Conservation (phyloP, 2,797 vertebrate genomes). For the Yasuhikotakia modesta region DNA sequence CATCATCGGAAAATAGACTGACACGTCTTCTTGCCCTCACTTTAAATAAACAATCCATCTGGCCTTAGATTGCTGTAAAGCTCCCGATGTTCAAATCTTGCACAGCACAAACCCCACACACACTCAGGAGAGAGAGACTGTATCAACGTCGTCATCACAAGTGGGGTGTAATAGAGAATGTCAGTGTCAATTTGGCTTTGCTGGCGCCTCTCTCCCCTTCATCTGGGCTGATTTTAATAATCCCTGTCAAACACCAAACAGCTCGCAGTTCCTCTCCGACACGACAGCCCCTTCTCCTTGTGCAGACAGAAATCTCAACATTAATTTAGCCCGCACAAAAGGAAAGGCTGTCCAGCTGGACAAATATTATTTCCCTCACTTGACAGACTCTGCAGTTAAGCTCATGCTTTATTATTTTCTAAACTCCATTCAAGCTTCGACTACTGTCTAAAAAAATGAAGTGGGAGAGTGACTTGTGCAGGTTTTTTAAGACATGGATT, state of each 20-base stretch:
- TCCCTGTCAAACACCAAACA: conserved; percentile 98
- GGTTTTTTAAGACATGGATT: conserved; percentile 81
- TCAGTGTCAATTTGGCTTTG: conserved; percentile 96
- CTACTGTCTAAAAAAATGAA: conserved; percentile 75
- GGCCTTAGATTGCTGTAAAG: conserved; percentile 46
- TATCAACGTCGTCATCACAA: conserved; percentile 92
- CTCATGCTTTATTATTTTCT: conserved; percentile 89
- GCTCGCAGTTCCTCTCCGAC: conserved; percentile 90
- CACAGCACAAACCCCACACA: conserved; percentile 29
- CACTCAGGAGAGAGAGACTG: conserved; percentile 54
- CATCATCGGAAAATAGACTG: conserved; percentile 51
- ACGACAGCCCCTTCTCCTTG: conserved; percentile 80
- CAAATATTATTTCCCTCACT: conserved; percentile 97
- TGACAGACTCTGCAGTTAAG: conserved; percentile 92
- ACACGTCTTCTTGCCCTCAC: conserved; percentile 67
- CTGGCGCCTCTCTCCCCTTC: conserved; percentile 86
- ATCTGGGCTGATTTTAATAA: conserved; percentile 98
- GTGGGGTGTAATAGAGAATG: conserved; percentile 94
- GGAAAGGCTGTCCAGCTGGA: conserved; percentile 95
- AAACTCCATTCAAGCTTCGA: conserved; percentile 51
- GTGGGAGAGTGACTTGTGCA: conserved; percentile 72
- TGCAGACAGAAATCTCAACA: conserved; percentile 97
- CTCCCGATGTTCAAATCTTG: conserved; percentile 28
- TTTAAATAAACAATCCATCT: conserved; percentile 79
- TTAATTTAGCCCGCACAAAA: conserved; percentile 95